These are phyloP conservation scores for Akabosia matsudoensis DNA, from an alignment of 1,140 invertebrate genomes.

Conservation along the genomic window DNA sequence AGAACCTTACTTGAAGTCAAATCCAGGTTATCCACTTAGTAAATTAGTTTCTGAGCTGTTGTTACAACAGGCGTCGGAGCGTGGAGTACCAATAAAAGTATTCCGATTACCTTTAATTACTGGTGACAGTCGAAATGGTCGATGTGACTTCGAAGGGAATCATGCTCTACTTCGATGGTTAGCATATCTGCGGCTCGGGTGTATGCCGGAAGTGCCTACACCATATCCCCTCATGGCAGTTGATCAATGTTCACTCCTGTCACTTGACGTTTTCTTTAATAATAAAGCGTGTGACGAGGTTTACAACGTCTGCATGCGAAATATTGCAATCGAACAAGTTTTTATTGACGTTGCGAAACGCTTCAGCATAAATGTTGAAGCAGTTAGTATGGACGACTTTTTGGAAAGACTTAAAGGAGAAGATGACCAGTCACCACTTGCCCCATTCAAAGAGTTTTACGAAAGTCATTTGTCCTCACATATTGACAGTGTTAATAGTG, in stretches of 20 bases:
- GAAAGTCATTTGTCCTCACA: not conserved
- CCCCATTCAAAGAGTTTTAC: not conserved
- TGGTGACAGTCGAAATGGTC: not conserved
- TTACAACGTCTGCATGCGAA: not conserved
- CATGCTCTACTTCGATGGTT: not conserved
- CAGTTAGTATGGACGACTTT: not conserved
- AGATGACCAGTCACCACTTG: not conserved
- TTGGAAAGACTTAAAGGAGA: not conserved
- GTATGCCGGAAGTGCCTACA: not conserved
- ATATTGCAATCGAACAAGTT: not conserved
- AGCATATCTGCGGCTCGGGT: not conserved
- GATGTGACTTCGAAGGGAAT: not conserved
- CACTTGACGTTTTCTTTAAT: conserved; percentile 1
- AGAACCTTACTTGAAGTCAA: not conserved
- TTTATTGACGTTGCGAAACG: not conserved
- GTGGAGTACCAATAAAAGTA: not conserved
- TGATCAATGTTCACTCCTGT: not conserved
- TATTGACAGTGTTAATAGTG: not conserved
- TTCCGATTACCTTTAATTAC: conserved; percentile 10
- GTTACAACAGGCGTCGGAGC: not conserved
- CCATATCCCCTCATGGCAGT: not conserved
- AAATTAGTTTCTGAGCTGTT: not conserved
- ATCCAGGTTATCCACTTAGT: not conserved
- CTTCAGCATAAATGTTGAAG: not conserved
- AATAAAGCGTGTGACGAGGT: not conserved